Base-by-base conservation (phyloP, 1,140 invertebrate species). In the Aplysia californica region DNA sequence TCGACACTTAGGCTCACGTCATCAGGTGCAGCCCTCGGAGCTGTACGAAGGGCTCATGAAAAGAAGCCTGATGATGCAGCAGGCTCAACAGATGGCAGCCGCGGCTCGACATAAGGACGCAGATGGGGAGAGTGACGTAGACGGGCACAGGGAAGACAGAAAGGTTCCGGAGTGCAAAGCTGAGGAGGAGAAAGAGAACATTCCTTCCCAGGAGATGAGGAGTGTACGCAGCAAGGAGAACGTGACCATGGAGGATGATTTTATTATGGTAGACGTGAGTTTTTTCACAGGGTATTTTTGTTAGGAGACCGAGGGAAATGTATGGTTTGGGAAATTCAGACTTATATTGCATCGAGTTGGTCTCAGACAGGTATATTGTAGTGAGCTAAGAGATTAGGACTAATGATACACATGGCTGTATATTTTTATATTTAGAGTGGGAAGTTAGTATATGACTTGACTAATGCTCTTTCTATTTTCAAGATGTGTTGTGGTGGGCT, bases 201-300 rank as follows among this genome's bases (percentile, higher is more conserved):
- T 44, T 41, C 1, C 39, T 3, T 10, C 21, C 10, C 23, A 38
- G 35, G 35, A 41, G 20, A 26, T 68, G 26, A n/a, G n/a, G n/a
- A 36, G 29, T 44, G 26, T 68, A 18, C 2, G 10, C 33, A 26
- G 3, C 23, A 58, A 38, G 15, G 55, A 72, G n/a, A 75, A 66
- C 31, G 59, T 75, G 59, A 29, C 72, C 35, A 31, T 66, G 61
- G 72, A 75, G 41, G 72, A 75, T 41, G 72, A 75, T 10, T 75
- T 29, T 66, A 61, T 75, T 0, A 75, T 75, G 61, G 61, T 75
- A 50, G 72, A 75, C 66, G 72, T 75, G 56, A 75, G 72, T 66
- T 21, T 21, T 72, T 23, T 70, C n/a, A n/a, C n/a, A n/a, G n/a
- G 23, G 20, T 61, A 18, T n/a, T 10, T 61, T 61, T 61, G 58